Percentiles rank a stretch among this genome's conserved stretches.
Conservation (phyloP, 2,888 invertebrate species). For the Sarcophaga carnaria region DNA sequence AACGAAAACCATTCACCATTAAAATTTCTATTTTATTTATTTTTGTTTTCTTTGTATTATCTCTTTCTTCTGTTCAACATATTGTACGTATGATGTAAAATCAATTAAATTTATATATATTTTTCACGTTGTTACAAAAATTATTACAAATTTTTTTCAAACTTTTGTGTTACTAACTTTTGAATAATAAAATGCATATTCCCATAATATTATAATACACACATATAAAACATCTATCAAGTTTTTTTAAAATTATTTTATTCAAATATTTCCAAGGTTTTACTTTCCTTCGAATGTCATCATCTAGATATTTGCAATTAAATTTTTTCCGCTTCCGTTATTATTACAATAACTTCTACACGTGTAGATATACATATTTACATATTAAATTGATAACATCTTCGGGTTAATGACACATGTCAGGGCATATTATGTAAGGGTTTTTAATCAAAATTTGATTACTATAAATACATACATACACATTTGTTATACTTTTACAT, state of each 20-base stretch:
- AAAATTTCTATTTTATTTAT: conserved; percentile 43
- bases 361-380: conserved; percentile 7
- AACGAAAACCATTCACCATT: conserved; percentile 55
- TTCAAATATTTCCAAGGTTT: conserved; percentile 28
- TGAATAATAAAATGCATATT: conserved; percentile 10
- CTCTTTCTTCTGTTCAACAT: conserved; percentile 8
- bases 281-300: conserved; percentile 19
- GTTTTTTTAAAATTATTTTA: background rate
- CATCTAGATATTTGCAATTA: conserved; percentile 12
- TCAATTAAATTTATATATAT: conserved; percentile 51
- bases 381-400: conserved; percentile 42
- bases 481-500: no score
- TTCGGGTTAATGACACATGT: conserved; percentile 49
- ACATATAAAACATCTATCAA: background rate
- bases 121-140: conserved; percentile 38
- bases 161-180: conserved; percentile 14
- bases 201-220: conserved; percentile 35
- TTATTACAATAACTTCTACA: background rate
- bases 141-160: conserved; percentile 28
- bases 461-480: no score
- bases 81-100: conserved; percentile 41
- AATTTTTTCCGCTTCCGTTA: conserved; percentile 24
- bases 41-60: conserved; percentile 32
- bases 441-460: no score
- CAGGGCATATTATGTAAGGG: background rate